phyloP scores from a whole-genome alignment of 2,888 invertebrate species.

The Chromoteleia sp. region DNA sequence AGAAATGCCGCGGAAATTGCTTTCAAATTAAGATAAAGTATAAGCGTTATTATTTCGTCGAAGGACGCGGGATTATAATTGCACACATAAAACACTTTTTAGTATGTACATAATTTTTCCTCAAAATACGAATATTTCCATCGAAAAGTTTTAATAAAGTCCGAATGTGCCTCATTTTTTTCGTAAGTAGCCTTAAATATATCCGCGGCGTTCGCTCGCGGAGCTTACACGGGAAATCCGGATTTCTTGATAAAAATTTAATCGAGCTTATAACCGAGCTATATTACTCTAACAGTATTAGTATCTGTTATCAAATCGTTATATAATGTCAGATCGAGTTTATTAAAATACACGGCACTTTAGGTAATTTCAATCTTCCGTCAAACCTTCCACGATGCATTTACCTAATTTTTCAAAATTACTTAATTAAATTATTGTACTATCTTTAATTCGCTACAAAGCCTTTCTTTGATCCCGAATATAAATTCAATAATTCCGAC shows the following conservation, averaged over 20 bases:
- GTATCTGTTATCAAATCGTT: conserved; percentile 39
- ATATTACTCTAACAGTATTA: conserved; percentile 39
- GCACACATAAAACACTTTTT: too few relatives aligned
- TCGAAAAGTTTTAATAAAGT: too few relatives aligned
- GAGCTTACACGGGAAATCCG: conserved; percentile 11
- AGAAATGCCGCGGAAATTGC: too few relatives aligned
- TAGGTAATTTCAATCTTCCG: conserved; percentile 18
- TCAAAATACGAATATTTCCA: too few relatives aligned
- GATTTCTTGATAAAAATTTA: conserved; percentile 38
- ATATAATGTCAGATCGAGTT: conserved; percentile 17
- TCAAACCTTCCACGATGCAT: conserved; percentile 6
- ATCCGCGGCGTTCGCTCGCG: background rate
- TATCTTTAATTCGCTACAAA: too few relatives aligned
- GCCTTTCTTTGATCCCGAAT: too few relatives aligned
- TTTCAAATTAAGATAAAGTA: too few relatives aligned
- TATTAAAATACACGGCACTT: conserved; percentile 46
- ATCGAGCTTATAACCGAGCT: conserved; percentile 22
- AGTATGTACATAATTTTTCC: too few relatives aligned
- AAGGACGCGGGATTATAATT: too few relatives aligned
- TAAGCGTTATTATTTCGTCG: too few relatives aligned
- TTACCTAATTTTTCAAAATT: conserved; percentile 24
- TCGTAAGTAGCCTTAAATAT: background rate
- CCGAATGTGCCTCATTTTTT: background rate
- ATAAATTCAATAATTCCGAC: too few relatives aligned
- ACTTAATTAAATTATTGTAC: background rate